These are phyloP conservation scores for Chloroceryle aenea DNA, from an alignment of 2,113 vertebrate genomes.

Conservation along the genomic window DNA sequence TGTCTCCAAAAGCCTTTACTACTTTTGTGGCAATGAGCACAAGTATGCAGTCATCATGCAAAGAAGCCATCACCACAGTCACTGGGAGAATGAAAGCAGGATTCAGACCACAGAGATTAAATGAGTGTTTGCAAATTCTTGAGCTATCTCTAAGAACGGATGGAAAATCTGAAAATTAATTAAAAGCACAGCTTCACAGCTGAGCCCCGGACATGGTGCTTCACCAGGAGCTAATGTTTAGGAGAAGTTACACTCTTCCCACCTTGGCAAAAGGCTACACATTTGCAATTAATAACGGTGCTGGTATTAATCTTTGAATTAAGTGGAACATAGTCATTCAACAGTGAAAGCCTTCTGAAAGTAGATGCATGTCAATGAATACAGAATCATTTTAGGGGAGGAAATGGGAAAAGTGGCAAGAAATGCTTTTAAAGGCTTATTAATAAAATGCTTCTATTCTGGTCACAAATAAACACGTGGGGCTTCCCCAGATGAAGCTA, in stretches of 20 bases:
- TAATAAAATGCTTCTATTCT: background rate
- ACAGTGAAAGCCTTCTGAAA: background rate
- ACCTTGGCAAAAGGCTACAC: background rate
- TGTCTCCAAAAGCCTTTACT: background rate
- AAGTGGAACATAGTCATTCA: background rate
- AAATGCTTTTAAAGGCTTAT: background rate
- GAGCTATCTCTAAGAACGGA: background rate
- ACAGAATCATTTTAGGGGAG: background rate
- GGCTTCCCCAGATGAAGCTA: background rate
- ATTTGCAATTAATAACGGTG: constrained; percentile 24
- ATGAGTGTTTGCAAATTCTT: constrained; percentile 8
- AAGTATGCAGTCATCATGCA: background rate
- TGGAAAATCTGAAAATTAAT: constrained; percentile 51
- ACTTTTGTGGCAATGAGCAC: background rate
- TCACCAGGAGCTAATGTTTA: constrained; percentile 32
- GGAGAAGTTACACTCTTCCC: background rate
- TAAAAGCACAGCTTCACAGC: constrained; percentile 47
- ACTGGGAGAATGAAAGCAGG: background rate
- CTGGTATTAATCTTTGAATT: constrained; percentile 38
- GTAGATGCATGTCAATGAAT: background rate
- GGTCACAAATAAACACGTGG: background rate
- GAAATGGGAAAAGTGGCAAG: background rate
- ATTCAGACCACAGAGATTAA: background rate
- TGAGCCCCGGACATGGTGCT: constrained; percentile 10
- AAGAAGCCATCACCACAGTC: background rate